Evolutionary conservation across 2,888 invertebrate species (phyloP).

Genomic region (Ormyrus pomaceus): DNA sequence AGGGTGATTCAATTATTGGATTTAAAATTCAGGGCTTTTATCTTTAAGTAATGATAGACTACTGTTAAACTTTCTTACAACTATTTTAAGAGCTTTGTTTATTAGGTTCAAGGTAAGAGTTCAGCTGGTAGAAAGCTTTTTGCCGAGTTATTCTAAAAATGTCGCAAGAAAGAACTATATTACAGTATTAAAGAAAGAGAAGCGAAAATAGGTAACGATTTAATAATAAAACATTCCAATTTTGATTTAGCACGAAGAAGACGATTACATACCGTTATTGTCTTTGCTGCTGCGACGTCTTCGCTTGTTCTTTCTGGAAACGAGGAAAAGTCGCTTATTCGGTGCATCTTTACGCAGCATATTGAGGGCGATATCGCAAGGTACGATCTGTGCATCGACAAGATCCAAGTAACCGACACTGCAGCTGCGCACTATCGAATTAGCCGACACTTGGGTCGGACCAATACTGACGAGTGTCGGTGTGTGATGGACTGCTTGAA

Average conservation of each 20-base stretch:
- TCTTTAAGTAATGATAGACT: not conserved
- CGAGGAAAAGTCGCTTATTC: conserved; percentile 84
- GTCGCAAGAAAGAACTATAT: too few relatives aligned
- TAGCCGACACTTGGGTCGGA: conserved; percentile 78
- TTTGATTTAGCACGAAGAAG: not conserved
- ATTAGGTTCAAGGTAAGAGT: too few relatives aligned
- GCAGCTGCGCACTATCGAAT: conserved; percentile 89
- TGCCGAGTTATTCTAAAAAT: too few relatives aligned
- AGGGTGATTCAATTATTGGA: too few relatives aligned
- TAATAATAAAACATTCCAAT: too few relatives aligned
- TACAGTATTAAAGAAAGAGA: too few relatives aligned
- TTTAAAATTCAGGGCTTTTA: too few relatives aligned
- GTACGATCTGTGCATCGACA: conserved; percentile 86
- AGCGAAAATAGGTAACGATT: too few relatives aligned
- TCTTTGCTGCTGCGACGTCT: conserved; percentile 69
- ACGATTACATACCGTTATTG: conserved; percentile 70
- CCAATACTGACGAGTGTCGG: conserved; percentile 83
- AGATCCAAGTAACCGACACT: conserved; percentile 92
- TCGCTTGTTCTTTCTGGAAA: conserved; percentile 81
- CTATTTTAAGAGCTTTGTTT: not conserved
- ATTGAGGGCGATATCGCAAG: conserved; percentile 84
- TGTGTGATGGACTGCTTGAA: conserved; percentile 71
- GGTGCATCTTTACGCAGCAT: conserved; percentile 86
- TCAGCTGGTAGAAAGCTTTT: too few relatives aligned
- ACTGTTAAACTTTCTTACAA: conserved; percentile 49